These are phyloP conservation scores for Calephelis nemesis DNA, from an alignment of 1,140 invertebrate genomes.

Conservation along the genomic window DNA sequence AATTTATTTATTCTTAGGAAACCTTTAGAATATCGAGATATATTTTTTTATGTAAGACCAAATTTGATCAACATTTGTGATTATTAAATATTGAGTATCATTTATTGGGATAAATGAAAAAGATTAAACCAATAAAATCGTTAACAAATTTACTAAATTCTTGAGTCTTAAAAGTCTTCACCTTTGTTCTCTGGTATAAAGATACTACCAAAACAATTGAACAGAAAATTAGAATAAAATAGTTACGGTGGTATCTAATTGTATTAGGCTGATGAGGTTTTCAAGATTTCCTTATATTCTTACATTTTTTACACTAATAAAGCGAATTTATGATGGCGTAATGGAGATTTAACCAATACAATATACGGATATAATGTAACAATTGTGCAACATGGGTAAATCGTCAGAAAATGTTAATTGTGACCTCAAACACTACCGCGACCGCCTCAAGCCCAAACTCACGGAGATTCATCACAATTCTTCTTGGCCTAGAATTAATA, in stretches of 20 bases:
- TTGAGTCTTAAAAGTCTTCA: too few species aligned
- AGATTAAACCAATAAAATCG: too few species aligned
- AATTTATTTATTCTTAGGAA: too few species aligned
- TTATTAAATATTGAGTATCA: too few species aligned
- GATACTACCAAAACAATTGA: too few species aligned
- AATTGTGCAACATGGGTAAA: constrained; percentile 12
- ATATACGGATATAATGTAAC: constrained; percentile 10
- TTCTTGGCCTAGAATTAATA: constrained; percentile 19
- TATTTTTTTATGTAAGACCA: too few species aligned
- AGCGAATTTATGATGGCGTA: not conserved
- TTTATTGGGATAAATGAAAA: too few species aligned
- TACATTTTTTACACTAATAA: not conserved
- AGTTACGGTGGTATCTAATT: not conserved
- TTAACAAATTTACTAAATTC: too few species aligned
- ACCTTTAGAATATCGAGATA: too few species aligned
- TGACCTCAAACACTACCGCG: constrained; percentile 9
- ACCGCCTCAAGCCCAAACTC: constrained; percentile 8
- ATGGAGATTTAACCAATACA: not conserved
- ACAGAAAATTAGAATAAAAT: too few species aligned
- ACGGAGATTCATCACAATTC: not conserved
- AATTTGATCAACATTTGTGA: too few species aligned
- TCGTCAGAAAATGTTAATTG: constrained; percentile 9
- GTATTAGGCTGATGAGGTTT: not conserved
- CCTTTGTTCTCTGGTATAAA: too few species aligned
- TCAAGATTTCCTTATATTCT: not conserved